phyloP scores from a whole-genome alignment of 2,888 invertebrate genomes.

The Erpobdella octoculata region DNA sequence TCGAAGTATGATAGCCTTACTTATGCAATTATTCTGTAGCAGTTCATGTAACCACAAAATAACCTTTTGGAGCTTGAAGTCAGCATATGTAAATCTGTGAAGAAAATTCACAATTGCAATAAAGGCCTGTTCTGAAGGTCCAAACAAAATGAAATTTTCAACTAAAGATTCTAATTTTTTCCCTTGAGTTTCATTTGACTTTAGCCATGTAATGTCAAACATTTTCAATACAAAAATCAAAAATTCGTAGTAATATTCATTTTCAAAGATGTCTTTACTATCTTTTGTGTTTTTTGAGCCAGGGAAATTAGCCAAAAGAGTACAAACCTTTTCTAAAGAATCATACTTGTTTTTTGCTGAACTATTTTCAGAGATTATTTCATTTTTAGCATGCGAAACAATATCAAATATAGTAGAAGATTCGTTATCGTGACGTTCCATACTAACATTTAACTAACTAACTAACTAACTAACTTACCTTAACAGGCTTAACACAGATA shows the following conservation, averaged over 20 bases:
- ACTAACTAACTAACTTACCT: too few species aligned
- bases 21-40: not conserved
- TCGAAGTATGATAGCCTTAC: not conserved
- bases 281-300: not conserved
- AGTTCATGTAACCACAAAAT: not conserved
- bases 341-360: not conserved
- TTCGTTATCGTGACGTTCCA: too few species aligned
- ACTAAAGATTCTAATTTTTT: not conserved
- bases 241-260: not conserved
- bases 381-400: conserved; percentile 7
- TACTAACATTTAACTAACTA: too few species aligned
- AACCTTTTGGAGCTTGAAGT: not conserved
- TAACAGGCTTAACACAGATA: too few species aligned
- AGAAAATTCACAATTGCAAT: not conserved
- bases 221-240: not conserved
- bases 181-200: not conserved
- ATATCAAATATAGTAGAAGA: too few species aligned
- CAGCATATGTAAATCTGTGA: not conserved
- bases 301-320: not conserved
- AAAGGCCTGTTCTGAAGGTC: not conserved
- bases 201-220: not conserved
- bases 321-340: not conserved
- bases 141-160: not conserved
- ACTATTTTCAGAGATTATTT: not conserved
- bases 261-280: not conserved